Evolutionary conservation across 2,797 vertebrate genomes (phyloP).

Genomic region (Dendrocincla fuliginosa): DNA sequence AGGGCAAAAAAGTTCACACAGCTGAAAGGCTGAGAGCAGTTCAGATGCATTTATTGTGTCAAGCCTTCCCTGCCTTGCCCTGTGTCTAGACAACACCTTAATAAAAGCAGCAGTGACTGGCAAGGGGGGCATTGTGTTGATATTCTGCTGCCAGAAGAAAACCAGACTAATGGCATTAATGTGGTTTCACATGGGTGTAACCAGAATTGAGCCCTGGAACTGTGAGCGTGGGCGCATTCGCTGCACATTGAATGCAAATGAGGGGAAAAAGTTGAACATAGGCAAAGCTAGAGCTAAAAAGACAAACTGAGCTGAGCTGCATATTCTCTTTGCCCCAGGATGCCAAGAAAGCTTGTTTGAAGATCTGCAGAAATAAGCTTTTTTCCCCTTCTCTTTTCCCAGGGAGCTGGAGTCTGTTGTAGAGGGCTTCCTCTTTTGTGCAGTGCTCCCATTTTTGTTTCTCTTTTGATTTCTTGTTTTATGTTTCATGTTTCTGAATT

Average conservation of each 20-base stretch:
- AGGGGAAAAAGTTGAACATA: not conserved
- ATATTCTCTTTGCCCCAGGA: not conserved
- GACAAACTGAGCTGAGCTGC: not conserved
- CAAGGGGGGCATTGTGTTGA: not conserved
- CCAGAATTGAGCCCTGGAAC: not conserved
- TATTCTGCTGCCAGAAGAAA: not conserved
- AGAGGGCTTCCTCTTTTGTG: not conserved
- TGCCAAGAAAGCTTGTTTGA: constrained; percentile 5
- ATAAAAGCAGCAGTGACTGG: not conserved
- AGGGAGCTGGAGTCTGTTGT: not conserved
- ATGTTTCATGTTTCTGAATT: not conserved
- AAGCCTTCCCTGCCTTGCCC: not conserved
- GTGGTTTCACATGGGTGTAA: not conserved
- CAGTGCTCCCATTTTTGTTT: not conserved
- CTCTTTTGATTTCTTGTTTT: not conserved
- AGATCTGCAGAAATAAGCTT: not conserved
- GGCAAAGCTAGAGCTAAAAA: not conserved
- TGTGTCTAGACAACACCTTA: not conserved
- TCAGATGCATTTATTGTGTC: not conserved
- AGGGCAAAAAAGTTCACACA: not conserved
- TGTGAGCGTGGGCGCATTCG: rapidly evolving
- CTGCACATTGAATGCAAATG: not conserved
- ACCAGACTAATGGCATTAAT: not conserved
- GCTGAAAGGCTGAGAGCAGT: not conserved
- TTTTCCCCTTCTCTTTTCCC: not conserved